Evolutionary conservation across 2,797 vertebrate species (phyloP).

Genomic region (Onychomys torridus): DNA sequence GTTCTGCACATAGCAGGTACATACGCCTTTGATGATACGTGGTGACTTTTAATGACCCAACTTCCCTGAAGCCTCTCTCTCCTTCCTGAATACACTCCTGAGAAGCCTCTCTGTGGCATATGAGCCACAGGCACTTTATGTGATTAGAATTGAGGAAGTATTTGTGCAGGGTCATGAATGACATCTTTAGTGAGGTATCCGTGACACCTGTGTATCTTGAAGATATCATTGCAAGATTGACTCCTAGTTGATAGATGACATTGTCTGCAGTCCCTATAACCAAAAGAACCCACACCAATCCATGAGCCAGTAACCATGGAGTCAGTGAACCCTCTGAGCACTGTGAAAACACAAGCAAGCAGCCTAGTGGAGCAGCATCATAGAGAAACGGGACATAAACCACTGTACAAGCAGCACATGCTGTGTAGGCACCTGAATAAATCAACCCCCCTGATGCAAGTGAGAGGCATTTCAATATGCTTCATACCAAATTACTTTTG

Average conservation of each 20-base stretch:
- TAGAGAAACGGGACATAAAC: conserved; percentile 65
- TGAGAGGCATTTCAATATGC: conserved; percentile 80
- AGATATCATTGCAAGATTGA: not conserved
- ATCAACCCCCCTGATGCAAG: conserved; percentile 78
- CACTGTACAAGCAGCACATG: conserved; percentile 73
- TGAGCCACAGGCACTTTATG: not conserved
- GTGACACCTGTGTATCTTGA: not conserved
- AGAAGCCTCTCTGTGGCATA: not conserved
- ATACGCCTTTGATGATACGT: not conserved
- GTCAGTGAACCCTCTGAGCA: not conserved
- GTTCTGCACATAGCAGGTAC: not conserved
- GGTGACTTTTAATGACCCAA: not conserved
- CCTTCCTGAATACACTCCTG: not conserved
- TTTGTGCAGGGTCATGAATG: not conserved
- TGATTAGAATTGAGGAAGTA: not conserved
- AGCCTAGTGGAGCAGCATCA: conserved; percentile 10
- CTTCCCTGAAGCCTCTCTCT: not conserved
- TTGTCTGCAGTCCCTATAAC: not conserved
- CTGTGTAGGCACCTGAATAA: conserved; percentile 75
- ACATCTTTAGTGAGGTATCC: not conserved
- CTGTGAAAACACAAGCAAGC: conserved; percentile 15
- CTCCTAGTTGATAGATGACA: not conserved
- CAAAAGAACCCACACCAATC: not conserved
- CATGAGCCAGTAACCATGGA: not conserved
- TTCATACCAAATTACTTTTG: conserved; percentile 85